Percentiles rank a stretch among this genome's conserved stretches.
Evolutionary conservation across 2,113 vertebrate species (phyloP).

Genomic region (zebrafish (Danio rerio)): GRCz12tu NC_133195.1:20415001-20415500

Average conservation of each 20-base stretch:
- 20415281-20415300: not conserved
- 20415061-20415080: slow-evolving; percentile 5
- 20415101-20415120: slow-evolving; percentile 31
- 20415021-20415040: not conserved
- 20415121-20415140: slow-evolving; percentile 2
- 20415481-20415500: not conserved
- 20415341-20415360: not conserved
- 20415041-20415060: not conserved
- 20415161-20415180: not conserved
- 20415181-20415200: slow-evolving; percentile 6
- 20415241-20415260: slow-evolving; percentile 4
- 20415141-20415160: not conserved
- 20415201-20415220: too few species aligned
- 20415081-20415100: slow-evolving; percentile 10
- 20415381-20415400: not conserved
- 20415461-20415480: slow-evolving; percentile 9
- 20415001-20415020: slow-evolving; percentile 8
- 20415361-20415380: slow-evolving; percentile 15
- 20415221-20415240: not conserved
- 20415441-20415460: slow-evolving; percentile 37
- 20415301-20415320: not conserved
- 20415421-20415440: not conserved
- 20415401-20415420: not conserved
- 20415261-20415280: not conserved
- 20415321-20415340: not conserved